Percentiles rank a stretch among this genome's conserved stretches.
phyloP scores from a whole-genome alignment of 2,888 invertebrate species.

The Drosophila neutralis region DNA sequence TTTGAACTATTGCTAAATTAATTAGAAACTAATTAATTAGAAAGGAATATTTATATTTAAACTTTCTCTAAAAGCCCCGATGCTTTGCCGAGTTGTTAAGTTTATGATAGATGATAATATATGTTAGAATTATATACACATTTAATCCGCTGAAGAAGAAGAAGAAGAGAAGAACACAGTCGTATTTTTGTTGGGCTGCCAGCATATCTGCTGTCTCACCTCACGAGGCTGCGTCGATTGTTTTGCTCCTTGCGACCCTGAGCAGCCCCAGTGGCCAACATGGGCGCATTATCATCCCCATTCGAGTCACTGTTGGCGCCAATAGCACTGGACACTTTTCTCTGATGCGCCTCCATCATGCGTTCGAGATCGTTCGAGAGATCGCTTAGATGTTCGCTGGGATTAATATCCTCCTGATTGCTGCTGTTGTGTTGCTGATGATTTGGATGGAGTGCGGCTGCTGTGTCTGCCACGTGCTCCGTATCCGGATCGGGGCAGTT shows the following conservation, averaged over 20 bases:
- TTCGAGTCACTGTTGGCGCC: conserved; percentile 38
- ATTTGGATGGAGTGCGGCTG: conserved; percentile 9
- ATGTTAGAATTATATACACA: not conserved
- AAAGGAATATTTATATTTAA: not conserved
- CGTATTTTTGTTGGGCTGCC: not conserved
- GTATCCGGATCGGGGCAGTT: conserved; percentile 20
- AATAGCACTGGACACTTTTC: conserved; percentile 38
- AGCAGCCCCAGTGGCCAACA: conserved; percentile 44
- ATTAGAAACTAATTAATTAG: not conserved
- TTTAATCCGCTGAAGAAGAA: not conserved
- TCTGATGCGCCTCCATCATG: conserved; percentile 69
- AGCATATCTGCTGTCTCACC: conserved; percentile 71
- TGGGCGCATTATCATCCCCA: conserved; percentile 51
- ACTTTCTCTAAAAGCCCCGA: not conserved
- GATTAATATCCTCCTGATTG: conserved; percentile 11
- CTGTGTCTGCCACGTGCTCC: conserved; percentile 15
- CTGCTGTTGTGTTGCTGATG: conserved; percentile 13
- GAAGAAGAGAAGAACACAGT: not conserved
- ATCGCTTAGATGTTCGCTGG: conserved; percentile 64
- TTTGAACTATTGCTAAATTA: not conserved
- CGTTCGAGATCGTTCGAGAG: conserved; percentile 53
- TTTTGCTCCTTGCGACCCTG: conserved; percentile 83
- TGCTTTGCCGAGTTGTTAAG: no score
- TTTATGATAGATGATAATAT: not conserved
- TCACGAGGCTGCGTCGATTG: conserved; percentile 83